Evolutionary conservation across 2,888 invertebrate species (phyloP), one percentile per base, ranked within the genome.

Genomic region (Carpatolechia fugitivella): DNA sequence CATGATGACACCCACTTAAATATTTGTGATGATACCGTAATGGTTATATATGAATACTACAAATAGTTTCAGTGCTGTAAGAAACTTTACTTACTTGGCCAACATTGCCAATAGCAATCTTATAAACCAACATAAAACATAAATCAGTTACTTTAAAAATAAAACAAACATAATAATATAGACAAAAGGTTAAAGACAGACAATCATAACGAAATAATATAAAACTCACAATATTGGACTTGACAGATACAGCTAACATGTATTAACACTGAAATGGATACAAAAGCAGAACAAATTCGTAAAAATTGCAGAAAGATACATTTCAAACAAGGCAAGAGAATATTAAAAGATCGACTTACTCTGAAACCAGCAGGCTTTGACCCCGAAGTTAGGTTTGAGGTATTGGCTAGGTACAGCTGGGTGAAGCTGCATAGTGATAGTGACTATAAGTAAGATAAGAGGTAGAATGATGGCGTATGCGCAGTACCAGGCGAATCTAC

Each of bases 321-420:
- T 24, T 6, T 6, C 24, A 24, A 24, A 24, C 3, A 24, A 24
- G 24, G 3, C 3, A 1, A 2, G 10, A 18, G 16, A 40, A 16
- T 18, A 40, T 40, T 6, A 40, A 18, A 8, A 8, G 16, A 40
- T 5, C 7, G 24, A 84, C 92, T 91, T 76, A 93, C 93, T 91
- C 72, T 91, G 83, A 60, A 93, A 93, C 92, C 92, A 93, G 68
- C 93, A 93, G 36, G 91, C 91, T 49, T 88, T 88, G 5, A 85
- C 85, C 16, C 92, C 92, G 60, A 92, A 92, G 64, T 91, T 89
- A 0, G 92, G 92, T 67, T 92, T 92, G 14, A 92, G 80, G 62
- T 92, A 92, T 0, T 91, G 91, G 68, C 88, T 86, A 0, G 93
- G 93, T 31, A 93, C 91, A n/a, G 91, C 91, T 0, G 93, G 93